Evolutionary conservation across 2,888 invertebrate genomes (phyloP).

Genomic region (Drosophila nr. fundita): DNA sequence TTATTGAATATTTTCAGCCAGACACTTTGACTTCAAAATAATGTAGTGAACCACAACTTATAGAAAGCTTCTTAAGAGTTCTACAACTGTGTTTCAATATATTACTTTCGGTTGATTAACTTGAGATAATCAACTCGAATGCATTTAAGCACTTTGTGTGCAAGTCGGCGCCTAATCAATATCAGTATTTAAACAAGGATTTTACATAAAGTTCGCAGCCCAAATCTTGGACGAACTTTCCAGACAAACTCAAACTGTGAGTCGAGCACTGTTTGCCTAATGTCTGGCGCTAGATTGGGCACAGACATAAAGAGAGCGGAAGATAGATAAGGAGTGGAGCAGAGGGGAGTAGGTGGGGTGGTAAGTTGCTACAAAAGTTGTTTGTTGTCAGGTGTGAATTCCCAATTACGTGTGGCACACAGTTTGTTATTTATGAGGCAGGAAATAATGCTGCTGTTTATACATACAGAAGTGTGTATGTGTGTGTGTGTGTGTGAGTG

Average conservation of each 20-base stretch:
- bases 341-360: not conserved
- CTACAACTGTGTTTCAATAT: not conserved
- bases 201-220: slow-evolving; percentile 11
- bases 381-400: slow-evolving; percentile 33
- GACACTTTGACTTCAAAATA: too few species aligned
- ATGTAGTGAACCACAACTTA: not conserved
- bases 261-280: slow-evolving; percentile 32
- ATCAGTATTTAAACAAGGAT: slow-evolving; percentile 39
- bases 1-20: not conserved
- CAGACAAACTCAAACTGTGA: slow-evolving; percentile 29
- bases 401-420: slow-evolving; percentile 34
- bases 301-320: not conserved
- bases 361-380: not conserved
- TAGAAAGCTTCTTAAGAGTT: not conserved
- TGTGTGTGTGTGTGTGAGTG: not conserved
- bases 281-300: slow-evolving; percentile 8
- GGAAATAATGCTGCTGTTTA: slow-evolving; percentile 3
- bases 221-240: slow-evolving; percentile 36
- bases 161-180: slow-evolving; percentile 22
- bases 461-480: not conserved
- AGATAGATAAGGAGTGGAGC: not conserved
- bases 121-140: slow-evolving; percentile 14
- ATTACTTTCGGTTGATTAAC: slow-evolving; percentile 20
- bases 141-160: not conserved
- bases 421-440: slow-evolving; percentile 42